A percentile compares a stretch with the other conserved stretches of the same genome.
Evolutionary conservation across 2,113 vertebrate genomes (phyloP).

Genomic region (Ciconia maguari): DNA sequence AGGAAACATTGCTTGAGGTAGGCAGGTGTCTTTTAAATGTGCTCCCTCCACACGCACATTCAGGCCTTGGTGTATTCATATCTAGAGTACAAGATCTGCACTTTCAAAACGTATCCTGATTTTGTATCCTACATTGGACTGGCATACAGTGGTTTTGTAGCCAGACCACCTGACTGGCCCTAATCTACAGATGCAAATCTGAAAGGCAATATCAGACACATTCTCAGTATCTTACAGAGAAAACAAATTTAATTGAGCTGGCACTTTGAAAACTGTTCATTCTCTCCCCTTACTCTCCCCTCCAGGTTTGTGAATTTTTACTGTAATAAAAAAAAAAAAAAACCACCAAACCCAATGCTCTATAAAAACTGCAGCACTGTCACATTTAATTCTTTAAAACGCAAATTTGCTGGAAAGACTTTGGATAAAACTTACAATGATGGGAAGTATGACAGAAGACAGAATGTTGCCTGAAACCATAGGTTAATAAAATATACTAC

Average conservation of each 20-base stretch:
- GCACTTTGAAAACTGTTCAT: background rate
- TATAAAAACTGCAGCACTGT: background rate
- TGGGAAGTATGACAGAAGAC: constrained; percentile 4
- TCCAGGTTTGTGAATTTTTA: background rate
- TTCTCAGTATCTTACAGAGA: background rate
- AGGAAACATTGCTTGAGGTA: background rate
- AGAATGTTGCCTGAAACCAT: background rate
- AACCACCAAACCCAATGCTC: background rate
- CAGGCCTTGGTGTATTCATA: background rate
- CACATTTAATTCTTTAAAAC: constrained; percentile 3
- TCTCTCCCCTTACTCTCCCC: background rate
- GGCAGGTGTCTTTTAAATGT: background rate
- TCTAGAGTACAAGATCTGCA: background rate
- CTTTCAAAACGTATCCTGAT: background rate
- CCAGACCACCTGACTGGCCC: background rate
- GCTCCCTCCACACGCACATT: rapidly evolving
- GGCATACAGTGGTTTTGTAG: background rate
- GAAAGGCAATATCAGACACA: background rate
- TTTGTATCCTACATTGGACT: background rate
- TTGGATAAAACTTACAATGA: background rate
- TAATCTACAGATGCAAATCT: background rate
- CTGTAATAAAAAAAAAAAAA: background rate
- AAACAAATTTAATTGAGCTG: background rate
- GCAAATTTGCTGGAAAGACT: background rate
- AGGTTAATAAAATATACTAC: constrained; percentile 10